Conservation (phyloP, 2,888 invertebrate genomes). For the Acronicta aceris region DNA sequence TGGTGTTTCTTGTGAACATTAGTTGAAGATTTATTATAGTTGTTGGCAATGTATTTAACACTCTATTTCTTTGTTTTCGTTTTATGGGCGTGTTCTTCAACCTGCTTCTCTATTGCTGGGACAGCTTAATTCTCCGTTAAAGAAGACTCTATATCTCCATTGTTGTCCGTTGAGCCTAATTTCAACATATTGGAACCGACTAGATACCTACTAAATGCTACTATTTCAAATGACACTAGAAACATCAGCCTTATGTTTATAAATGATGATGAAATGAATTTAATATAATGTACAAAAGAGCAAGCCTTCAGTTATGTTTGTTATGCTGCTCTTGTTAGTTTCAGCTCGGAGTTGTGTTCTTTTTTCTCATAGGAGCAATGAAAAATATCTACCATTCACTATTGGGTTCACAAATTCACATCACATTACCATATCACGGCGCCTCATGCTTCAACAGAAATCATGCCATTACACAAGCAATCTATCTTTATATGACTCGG, state of each 20-base stretch:
- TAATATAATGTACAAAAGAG: too few species aligned
- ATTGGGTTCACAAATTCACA: neutral
- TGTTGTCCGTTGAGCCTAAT: too few species aligned
- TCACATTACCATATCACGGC: neutral
- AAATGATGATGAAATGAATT: too few species aligned
- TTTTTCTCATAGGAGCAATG: neutral
- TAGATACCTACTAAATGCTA: too few species aligned
- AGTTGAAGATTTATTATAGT: slow-evolving; percentile 36
- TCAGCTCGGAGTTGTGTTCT: too few species aligned
- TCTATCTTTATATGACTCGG: slow-evolving; percentile 1
- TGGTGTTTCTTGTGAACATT: slow-evolving; percentile 35
- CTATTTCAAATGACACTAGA: too few species aligned
- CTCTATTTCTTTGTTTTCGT: slow-evolving; percentile 28
- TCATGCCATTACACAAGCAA: neutral
- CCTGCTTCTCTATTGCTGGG: too few species aligned
- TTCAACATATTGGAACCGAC: too few species aligned
- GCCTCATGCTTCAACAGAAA: neutral
- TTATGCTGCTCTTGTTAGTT: too few species aligned
- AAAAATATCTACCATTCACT: neutral
- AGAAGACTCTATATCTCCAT: neutral
- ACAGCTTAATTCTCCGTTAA: too few species aligned
- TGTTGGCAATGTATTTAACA: slow-evolving; percentile 20
- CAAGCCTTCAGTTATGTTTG: too few species aligned
- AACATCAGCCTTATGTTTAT: too few species aligned
- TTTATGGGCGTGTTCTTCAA: slow-evolving; percentile 14